phyloP scores from a whole-genome alignment of 2,797 vertebrate genomes.

The Echeneis naucrates region DNA sequence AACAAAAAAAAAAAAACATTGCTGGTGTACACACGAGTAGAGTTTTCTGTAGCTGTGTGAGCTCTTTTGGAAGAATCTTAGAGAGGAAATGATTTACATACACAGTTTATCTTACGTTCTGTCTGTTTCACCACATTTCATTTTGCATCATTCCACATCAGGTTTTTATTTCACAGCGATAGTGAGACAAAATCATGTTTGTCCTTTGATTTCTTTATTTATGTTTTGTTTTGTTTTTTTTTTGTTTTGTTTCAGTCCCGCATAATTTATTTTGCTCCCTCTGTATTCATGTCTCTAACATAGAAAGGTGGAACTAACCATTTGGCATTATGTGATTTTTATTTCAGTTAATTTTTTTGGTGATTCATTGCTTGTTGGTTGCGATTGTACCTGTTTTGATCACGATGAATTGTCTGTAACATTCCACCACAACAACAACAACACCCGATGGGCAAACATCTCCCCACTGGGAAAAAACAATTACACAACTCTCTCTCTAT shows the following conservation, averaged over 20 bases:
- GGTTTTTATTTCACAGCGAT: slow-evolving; percentile 64
- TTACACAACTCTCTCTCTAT: slow-evolving; percentile 73
- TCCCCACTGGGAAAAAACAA: slow-evolving; percentile 61
- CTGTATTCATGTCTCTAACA: slow-evolving; percentile 80
- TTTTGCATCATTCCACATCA: slow-evolving; percentile 87
- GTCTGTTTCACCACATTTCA: slow-evolving; percentile 76
- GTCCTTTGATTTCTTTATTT: slow-evolving; percentile 57
- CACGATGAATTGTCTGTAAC: slow-evolving; percentile 80
- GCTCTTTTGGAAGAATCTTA: slow-evolving; percentile 72
- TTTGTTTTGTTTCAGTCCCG: slow-evolving; percentile 72
- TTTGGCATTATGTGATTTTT: slow-evolving; percentile 85
- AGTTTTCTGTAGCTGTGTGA: slow-evolving; percentile 80
- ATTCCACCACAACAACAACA: slow-evolving; percentile 83
- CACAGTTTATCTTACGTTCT: slow-evolving; percentile 28
- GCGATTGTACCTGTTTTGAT: slow-evolving; percentile 76
- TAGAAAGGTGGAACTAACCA: slow-evolving; percentile 88
- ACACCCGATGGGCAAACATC: slow-evolving; percentile 56
- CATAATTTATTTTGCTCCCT: slow-evolving; percentile 88
- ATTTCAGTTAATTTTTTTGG: slow-evolving; percentile 50
- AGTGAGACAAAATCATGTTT: slow-evolving; percentile 73
- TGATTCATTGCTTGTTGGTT: slow-evolving; percentile 84
- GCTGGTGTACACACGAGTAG: slow-evolving; percentile 80
- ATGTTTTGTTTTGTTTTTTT: background rate
- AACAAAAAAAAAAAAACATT: too few species aligned
- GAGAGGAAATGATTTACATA: slow-evolving; percentile 55